These are phyloP conservation scores for Acrobasis suavella DNA, from an alignment of 2,888 invertebrate genomes.

Conservation along the genomic window DNA sequence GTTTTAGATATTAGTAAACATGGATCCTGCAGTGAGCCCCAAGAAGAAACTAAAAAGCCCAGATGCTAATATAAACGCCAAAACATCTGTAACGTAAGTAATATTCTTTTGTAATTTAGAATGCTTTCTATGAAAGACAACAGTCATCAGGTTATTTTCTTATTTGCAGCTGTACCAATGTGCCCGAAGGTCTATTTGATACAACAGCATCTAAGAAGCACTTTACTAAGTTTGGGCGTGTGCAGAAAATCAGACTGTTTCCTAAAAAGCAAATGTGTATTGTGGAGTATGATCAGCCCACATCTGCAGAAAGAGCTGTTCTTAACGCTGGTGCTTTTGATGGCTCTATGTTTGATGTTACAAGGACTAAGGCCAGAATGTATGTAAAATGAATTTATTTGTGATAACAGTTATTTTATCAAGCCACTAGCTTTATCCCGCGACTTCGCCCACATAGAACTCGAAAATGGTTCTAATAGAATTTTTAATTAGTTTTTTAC, in stretches of 20 bases:
- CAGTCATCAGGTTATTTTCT: constrained; percentile 16
- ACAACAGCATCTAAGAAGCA: constrained; percentile 83
- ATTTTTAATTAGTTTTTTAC: no score
- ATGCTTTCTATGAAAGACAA: background rate
- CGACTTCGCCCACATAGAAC: no score
- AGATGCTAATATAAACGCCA: constrained; percentile 53
- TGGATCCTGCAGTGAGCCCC: constrained; percentile 53
- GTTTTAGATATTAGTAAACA: constrained; percentile 32
- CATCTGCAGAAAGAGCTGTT: constrained; percentile 82
- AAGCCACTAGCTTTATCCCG: no score
- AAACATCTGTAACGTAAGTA: constrained; percentile 73
- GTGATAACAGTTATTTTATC: no score
- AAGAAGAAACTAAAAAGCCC: constrained; percentile 61
- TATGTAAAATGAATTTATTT: constrained; percentile 48
- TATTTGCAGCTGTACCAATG: constrained; percentile 81
- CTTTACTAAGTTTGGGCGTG: constrained; percentile 87
- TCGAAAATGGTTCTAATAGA: no score
- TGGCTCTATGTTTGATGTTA: constrained; percentile 84
- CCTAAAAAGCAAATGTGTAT: constrained; percentile 85
- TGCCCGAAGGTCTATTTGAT: constrained; percentile 85
- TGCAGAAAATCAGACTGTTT: constrained; percentile 85
- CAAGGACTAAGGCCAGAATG: constrained; percentile 76
- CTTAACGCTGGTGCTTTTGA: constrained; percentile 83
- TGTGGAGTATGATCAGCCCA: constrained; percentile 85
- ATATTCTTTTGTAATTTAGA: constrained; percentile 10